Evolutionary conservation across 2,797 vertebrate species (phyloP), one percentile per base, ranked within the genome.

Genomic region (Clarias laeviceps): DNA sequence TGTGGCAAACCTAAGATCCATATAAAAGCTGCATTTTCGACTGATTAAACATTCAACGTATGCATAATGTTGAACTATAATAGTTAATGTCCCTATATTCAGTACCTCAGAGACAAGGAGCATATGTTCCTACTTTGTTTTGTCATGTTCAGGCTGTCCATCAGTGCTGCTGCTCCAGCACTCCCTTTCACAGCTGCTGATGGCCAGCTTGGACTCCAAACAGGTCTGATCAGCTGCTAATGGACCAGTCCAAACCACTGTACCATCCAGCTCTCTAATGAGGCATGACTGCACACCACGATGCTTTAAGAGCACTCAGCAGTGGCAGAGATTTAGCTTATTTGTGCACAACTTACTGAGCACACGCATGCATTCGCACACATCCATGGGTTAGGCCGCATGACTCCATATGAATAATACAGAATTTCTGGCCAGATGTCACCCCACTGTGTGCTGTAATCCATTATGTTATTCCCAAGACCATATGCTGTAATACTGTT

Each of bases 241-340:
- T 92, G 89, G 89, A 88, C 88, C 59, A 74, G 82, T 73, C 82
- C 84, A 88, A 84, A 77, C 86, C 88, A 84, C 77, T 64, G 88
- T 90, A 87, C 88, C 90, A 91, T 87, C 89, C 89, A 78, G 80
- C 81, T 6, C 92, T 88, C 88, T 93, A 93, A 93, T 92, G 92
- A 92, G 86, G 89, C 70, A 65, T 86, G 91, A 90, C 90, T 85
- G 29, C 76, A 74, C 64, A 37, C 57, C 80, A 78, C 45, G 54
- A 20, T 27, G 65, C 78, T 74, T 81, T 89, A 90, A 91, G 90
- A 92, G 82, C 91, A 91, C 91, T 91, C 90, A 84, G 86, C 90
- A 91, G 90, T 87, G 87, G 32, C 74, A 91, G 86, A 89, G 92
- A 93, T 90, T 89, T 87, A 92, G 90, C 89, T 91, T 87, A 89